These are phyloP conservation scores for Carterocephalus palaemon DNA, from an alignment of 2,888 invertebrate species.

Conservation along the genomic window DNA sequence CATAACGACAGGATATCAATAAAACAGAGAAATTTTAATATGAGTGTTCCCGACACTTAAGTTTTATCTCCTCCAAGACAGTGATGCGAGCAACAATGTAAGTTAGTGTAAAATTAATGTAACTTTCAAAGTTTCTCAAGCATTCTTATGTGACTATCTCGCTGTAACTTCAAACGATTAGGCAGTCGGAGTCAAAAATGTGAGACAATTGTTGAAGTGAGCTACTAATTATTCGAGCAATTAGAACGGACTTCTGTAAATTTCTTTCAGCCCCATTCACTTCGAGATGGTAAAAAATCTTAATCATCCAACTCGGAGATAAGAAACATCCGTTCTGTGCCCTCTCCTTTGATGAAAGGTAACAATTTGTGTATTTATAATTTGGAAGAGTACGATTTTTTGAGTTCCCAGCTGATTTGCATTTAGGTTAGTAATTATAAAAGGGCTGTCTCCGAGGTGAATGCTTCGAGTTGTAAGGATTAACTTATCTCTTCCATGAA, in stretches of 20 bases:
- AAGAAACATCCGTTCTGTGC: conserved; percentile 52
- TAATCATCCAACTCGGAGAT: conserved; percentile 65
- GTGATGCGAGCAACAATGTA: no score
- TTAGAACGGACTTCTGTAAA: conserved; percentile 53
- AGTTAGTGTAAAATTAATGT: neutral
- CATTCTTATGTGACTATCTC: neutral
- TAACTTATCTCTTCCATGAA: conserved; percentile 22
- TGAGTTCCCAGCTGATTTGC: conserved; percentile 56
- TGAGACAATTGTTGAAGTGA: conserved; percentile 57
- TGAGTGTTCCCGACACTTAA: no score
- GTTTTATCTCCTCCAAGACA: no score
- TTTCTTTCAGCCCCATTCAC: conserved; percentile 53
- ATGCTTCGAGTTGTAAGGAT: conserved; percentile 19
- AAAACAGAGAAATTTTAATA: no score
- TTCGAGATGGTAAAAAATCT: conserved; percentile 49
- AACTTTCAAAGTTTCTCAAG: conserved; percentile 1
- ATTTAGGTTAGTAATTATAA: conserved; percentile 45
- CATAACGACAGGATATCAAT: no score
- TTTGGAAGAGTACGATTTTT: conserved; percentile 43
- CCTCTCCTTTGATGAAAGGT: conserved; percentile 38
- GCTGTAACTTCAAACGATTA: conserved; percentile 5
- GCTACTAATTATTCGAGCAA: conserved; percentile 70
- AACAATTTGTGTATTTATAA: conserved; percentile 42
- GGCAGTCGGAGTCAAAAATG: conserved; percentile 15
- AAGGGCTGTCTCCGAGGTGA: conserved; percentile 26